These are phyloP conservation scores for Ceratitis capitata DNA, from an alignment of 1,140 invertebrate species.

Conservation along the genomic window DNA sequence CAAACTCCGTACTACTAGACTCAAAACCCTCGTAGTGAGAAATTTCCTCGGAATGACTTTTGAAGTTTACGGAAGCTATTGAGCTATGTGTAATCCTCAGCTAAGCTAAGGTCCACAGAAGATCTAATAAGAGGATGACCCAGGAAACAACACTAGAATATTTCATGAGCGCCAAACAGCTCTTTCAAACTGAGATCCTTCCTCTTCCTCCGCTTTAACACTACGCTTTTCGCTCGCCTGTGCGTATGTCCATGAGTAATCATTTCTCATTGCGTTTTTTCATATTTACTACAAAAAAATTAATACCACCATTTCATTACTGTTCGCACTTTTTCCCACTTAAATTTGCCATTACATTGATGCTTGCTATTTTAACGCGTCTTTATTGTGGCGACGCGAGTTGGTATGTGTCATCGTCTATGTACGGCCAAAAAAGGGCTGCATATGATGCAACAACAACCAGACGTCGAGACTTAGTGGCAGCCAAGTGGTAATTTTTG, in stretches of 20 bases:
- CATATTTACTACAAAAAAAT: not conserved
- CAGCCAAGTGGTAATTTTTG: constrained; percentile 43
- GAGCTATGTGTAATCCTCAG: too few relatives aligned
- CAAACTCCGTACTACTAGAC: too few relatives aligned
- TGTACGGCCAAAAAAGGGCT: too few relatives aligned
- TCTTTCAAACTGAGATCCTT: not conserved
- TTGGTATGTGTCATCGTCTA: constrained; percentile 19
- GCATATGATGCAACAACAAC: constrained; percentile 30
- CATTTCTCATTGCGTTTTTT: not conserved
- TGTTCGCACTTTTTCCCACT: constrained; percentile 8
- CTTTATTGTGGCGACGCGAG: too few relatives aligned
- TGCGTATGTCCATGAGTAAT: not conserved
- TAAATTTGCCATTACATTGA: not conserved
- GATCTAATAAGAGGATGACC: too few relatives aligned
- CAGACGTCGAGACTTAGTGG: constrained; percentile 45
- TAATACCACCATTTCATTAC: not conserved
- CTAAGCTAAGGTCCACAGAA: too few relatives aligned
- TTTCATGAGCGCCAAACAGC: too few relatives aligned
- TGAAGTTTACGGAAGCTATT: too few relatives aligned
- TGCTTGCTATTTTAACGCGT: not conserved
- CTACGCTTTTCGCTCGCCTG: not conserved
- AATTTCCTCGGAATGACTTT: too few relatives aligned
- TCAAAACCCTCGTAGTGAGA: too few relatives aligned
- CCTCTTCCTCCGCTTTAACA: not conserved
- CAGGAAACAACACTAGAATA: too few relatives aligned